Evolutionary conservation across 1,140 invertebrate species (phyloP), one percentile per base, ranked within the genome.

Genomic region (Drosophila busckii): DNA sequence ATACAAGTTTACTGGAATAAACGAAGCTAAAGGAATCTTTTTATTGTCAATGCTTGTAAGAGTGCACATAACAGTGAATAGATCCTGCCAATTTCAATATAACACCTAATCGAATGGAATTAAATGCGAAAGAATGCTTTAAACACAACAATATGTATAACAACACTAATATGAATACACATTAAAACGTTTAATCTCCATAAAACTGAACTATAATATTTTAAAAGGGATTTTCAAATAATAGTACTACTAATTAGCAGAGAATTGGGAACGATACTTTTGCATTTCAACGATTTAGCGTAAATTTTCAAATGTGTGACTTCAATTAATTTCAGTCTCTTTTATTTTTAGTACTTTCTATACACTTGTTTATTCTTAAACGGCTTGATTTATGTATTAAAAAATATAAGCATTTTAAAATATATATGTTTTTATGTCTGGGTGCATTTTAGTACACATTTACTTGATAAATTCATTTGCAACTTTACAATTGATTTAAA

Each of bases 391-490:
- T 45, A 32, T 54, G 15, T 60, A 26, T 60, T 60, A 55, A 67
- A 80, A 76, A 71, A 80, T 76, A 80, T 67, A 76, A 67, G 52
- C 52, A 54, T 76, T 76, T 71, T 71, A 50, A 76, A 76, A 76
- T 76, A 70, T 70, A 40, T 67, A 41, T 32, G 10, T 50, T 40
- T 70, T 38, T 67, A 41, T 32, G 10, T 50, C 32, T 28, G 49
- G 49, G 35, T 40, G 48, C 16, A 15, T 35, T 55, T 78, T 80
- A 78, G 73, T 76, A 76, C 56, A 71, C 65, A 50, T 63, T 80
- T 80, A 63, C 62, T 71, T 50, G 67, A 71, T 80, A 80, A 76
- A 71, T 76, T 76, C 71, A 80, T 80, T 60, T 71, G 66, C 63
- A 59, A 78, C 54, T 70, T 80, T 80, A 78, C 62, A 76, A 19